Conservation (phyloP, 2,113 vertebrate species). For the Hepsetus odoe region DNA sequence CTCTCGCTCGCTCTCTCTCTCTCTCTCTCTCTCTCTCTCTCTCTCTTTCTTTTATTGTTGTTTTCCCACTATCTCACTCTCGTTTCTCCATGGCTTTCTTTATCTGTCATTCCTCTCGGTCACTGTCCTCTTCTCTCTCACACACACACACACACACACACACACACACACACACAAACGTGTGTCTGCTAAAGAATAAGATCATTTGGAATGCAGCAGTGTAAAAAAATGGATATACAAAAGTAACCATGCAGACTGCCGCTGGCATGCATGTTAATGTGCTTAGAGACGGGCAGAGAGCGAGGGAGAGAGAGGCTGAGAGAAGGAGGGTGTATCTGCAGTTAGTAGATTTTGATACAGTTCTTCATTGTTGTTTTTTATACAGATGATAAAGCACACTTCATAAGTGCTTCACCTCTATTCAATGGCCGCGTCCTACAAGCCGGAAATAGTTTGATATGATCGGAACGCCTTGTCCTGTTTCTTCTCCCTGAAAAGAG, state of each 20-base stretch:
- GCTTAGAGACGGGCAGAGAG: not conserved
- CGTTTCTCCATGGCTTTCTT: not conserved
- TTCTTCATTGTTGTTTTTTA: not conserved
- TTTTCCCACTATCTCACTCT: no score
- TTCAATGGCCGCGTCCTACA: no score
- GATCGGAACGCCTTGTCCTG: no score
- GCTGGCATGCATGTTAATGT: constrained; percentile 21
- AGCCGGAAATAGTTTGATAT: no score
- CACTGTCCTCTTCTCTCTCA: not conserved
- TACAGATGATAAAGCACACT: no score
- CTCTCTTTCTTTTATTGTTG: not conserved
- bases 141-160: not conserved
- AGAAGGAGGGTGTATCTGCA: not conserved
- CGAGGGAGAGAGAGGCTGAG: not conserved
- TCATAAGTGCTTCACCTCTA: no score
- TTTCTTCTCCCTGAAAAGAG: no score
- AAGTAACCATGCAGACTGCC: constrained; percentile 21
- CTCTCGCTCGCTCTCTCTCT: not conserved
- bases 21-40: not conserved
- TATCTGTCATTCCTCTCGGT: not conserved
- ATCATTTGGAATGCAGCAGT: not conserved
- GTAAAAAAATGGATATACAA: not conserved
- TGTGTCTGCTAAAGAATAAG: no score
- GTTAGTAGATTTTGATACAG: not conserved
- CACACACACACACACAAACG: no score